Evolutionary conservation across 2,797 vertebrate genomes (phyloP), one percentile per base, ranked within the genome.

Genomic region (Spinus olivaceus): DNA sequence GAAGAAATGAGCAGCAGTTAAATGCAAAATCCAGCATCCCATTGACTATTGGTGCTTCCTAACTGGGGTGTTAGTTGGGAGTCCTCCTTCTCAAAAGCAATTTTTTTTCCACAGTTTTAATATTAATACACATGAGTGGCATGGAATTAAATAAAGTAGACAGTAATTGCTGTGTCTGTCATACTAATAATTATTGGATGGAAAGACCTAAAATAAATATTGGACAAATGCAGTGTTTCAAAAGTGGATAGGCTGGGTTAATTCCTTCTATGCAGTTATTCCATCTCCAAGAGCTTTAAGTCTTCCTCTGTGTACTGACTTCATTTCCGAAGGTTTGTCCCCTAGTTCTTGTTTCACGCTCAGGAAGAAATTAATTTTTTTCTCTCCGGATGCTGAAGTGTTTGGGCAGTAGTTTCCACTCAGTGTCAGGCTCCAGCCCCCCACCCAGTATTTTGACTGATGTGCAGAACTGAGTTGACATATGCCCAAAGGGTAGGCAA

Each of bases 121-220:
- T 94, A 94, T 86, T 94, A 90, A 87, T 92, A 79, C 69, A 79
- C 61, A 67, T 92, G 88, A 81, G 46, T 44, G 53, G 50, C 72
- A 92, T 39, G 54, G 71, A 92, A 90, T 96, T 64, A 92, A 94
- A 64, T 91, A 87, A 95, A 94, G 95, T 78, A 92, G 87, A 71
- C 81, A 92, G 80, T 91, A 93, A 95, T 94, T 96, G 60, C 71
- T 83, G 32, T 90, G 69, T 92, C 76, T 94, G 86, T 94, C 89
- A 61, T 89, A 50, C 41, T 94, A 92, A 96, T 88, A 86, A 91
- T 80, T 95, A 84, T 56, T 60, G 67, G n/a, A 81, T 88, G 74
- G 65, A 83, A 94, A 82, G 77, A 94, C 64, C 79, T 91, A 88
- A 96, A 94, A 88, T 82, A 86, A 81, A 59, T 69, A 46, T 47